Evolutionary conservation across 2,113 vertebrate genomes (phyloP).

Genomic region (Oophaga pumilio): DNA sequence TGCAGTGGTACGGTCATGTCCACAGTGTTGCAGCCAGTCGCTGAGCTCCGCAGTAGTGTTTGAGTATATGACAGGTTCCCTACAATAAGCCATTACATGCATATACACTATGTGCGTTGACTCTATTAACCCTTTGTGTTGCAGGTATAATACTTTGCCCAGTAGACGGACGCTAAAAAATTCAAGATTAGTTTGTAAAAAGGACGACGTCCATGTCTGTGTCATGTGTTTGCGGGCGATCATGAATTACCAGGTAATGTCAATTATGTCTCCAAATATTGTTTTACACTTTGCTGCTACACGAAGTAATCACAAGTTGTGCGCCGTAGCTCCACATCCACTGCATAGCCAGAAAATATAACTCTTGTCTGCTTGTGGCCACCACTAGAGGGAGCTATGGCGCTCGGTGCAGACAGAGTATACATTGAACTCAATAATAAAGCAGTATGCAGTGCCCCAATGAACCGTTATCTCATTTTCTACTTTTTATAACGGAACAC

Average conservation of each 20-base stretch:
- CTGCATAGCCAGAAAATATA: neutral
- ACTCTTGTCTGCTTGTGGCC: neutral
- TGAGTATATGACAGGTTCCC: no score
- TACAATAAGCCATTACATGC: neutral
- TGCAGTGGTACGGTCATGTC: no score
- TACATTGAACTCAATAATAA: neutral
- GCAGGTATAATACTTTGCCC: constrained; percentile 90
- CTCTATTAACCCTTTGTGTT: constrained; percentile 33
- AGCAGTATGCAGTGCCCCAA: no score
- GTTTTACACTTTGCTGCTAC: no score
- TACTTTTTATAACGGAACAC: neutral
- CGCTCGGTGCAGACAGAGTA: neutral
- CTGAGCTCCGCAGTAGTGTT: no score
- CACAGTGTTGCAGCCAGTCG: no score
- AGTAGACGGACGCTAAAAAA: constrained; percentile 93
- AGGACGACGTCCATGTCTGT: constrained; percentile 96
- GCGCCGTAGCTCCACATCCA: no score
- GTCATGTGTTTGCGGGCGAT: constrained; percentile 96
- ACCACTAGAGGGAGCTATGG: neutral
- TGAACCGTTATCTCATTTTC: no score
- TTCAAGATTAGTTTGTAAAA: constrained; percentile 92
- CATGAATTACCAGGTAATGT: constrained; percentile 96
- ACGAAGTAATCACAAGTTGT: no score
- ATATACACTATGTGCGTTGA: neutral
- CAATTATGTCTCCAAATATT: neutral